Evolutionary conservation across 1,140 invertebrate species (phyloP).

Genomic region (Ylistrum balloti): DNA sequence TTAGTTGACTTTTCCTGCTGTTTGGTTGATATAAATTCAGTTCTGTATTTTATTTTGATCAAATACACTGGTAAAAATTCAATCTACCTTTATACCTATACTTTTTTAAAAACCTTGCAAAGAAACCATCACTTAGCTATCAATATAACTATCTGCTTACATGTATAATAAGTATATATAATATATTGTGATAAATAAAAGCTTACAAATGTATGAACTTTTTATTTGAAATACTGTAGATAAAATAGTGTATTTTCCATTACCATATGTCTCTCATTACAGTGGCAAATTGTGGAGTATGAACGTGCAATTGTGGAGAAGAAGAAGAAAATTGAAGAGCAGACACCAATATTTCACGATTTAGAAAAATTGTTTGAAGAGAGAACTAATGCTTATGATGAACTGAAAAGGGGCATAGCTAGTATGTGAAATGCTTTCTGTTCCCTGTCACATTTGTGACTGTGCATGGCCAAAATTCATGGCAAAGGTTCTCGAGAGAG

Average conservation of each 20-base stretch:
- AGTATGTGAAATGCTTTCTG: slow-evolving; percentile 68
- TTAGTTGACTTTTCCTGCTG: no score
- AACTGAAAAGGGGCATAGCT: slow-evolving; percentile 77
- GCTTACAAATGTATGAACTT: no score
- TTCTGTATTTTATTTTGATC: no score
- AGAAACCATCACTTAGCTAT: no score
- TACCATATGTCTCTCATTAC: slow-evolving; percentile 28
- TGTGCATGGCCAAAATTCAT: slow-evolving; percentile 8
- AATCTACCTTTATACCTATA: no score
- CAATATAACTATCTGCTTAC: no score
- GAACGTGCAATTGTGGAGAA: slow-evolving; percentile 71
- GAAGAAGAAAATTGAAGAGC: slow-evolving; percentile 67
- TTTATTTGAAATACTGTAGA: no score
- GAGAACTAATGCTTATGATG: slow-evolving; percentile 73
- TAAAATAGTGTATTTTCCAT: neutral
- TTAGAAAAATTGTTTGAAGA: slow-evolving; percentile 74
- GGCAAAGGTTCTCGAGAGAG: neutral
- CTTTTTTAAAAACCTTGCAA: no score
- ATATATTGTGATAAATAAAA: no score
- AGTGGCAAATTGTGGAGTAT: slow-evolving; percentile 72
- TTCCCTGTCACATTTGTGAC: slow-evolving; percentile 32
- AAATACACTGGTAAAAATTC: no score
- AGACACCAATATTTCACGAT: slow-evolving; percentile 74
- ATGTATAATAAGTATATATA: no score
- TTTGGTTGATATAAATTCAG: no score